Evolutionary conservation across 2,113 vertebrate genomes (phyloP), one percentile per base, ranked within the genome.

Genomic region (Cottus gobio): DNA sequence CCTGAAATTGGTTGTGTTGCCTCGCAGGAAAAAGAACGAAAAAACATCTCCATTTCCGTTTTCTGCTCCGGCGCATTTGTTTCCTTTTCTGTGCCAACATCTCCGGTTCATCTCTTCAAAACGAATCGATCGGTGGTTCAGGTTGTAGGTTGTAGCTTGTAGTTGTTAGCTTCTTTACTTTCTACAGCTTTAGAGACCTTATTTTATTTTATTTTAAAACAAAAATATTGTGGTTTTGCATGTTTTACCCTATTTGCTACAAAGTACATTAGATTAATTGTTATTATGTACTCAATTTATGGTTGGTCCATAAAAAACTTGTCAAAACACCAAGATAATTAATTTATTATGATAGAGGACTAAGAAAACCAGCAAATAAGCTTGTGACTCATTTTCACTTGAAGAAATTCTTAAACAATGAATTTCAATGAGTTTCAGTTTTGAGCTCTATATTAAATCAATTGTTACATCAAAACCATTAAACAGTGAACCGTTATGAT

Each of bases 1-100:
- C 64, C 86, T 87, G 79, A 80, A 91, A 93, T 90, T 91, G 90
- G 79, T 84, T 90, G 66, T 70, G 85, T 89, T 87, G 83, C 84
- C 71, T 81, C 4, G 31, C 72, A 62, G 52, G 52, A 24, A n/a
- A 13, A 24, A 54, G 13, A 46, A 15, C 5, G 83, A 50, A 83
- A 83, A 84, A 84, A 84, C 56, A 71, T 80, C 86, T 81, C 48
- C 62, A 26, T 81, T 86, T 89, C 56, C 76, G 36, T 82, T 57
- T 80, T 79, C 75, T 72, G 71, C 82, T 80, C 60, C 70, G 5
- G 22, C 50, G 68, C 71, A 70, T 89, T 82, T 85, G 80, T 89
- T 85, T 83, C 61, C 66, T 31, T 71, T 71, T 69, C 52, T 36
- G 52, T 39, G 31, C 63, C 36, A 69, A 72, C 46, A 28, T 71